These are phyloP conservation scores for Carcina quercana DNA, from an alignment of 2,888 invertebrate genomes.

Conservation along the genomic window DNA sequence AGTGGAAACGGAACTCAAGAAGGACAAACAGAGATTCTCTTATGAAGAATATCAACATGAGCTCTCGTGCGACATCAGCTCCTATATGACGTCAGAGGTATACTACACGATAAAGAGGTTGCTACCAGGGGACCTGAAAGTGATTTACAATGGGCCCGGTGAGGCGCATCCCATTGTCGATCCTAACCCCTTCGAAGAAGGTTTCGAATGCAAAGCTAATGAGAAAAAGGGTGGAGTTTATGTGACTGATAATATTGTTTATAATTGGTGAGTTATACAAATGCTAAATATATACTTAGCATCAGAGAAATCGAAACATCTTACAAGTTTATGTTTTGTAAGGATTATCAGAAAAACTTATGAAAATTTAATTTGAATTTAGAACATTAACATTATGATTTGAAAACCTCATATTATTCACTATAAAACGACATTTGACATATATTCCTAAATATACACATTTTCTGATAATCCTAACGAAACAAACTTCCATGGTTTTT, in stretches of 20 bases:
- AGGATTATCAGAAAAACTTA: too few species aligned
- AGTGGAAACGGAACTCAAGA: constrained; percentile 49
- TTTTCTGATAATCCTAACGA: too few species aligned
- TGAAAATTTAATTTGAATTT: too few species aligned
- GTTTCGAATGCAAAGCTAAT: constrained; percentile 76
- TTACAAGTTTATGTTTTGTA: too few species aligned
- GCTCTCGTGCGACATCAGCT: constrained; percentile 80
- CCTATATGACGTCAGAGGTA: constrained; percentile 83
- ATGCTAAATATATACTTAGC: too few species aligned
- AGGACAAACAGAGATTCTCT: constrained; percentile 33
- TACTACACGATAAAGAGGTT: constrained; percentile 88
- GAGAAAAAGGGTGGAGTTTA: constrained; percentile 86
- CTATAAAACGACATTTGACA: too few species aligned
- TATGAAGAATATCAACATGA: constrained; percentile 67
- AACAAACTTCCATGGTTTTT: too few species aligned
- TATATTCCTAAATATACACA: too few species aligned
- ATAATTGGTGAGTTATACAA: constrained; percentile 73
- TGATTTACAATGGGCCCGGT: constrained; percentile 75
- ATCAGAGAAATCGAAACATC: too few species aligned
- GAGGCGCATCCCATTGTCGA: constrained; percentile 58
- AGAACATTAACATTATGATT: too few species aligned
- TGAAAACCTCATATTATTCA: too few species aligned
- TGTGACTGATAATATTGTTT: constrained; percentile 88
- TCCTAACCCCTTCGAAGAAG: constrained; percentile 83
- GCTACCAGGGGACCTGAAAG: constrained; percentile 88